Percentiles rank a stretch among this genome's conserved stretches.
Evolutionary conservation across 2,113 vertebrate species (phyloP).

Genomic region (Spheniscus mendiculus): DNA sequence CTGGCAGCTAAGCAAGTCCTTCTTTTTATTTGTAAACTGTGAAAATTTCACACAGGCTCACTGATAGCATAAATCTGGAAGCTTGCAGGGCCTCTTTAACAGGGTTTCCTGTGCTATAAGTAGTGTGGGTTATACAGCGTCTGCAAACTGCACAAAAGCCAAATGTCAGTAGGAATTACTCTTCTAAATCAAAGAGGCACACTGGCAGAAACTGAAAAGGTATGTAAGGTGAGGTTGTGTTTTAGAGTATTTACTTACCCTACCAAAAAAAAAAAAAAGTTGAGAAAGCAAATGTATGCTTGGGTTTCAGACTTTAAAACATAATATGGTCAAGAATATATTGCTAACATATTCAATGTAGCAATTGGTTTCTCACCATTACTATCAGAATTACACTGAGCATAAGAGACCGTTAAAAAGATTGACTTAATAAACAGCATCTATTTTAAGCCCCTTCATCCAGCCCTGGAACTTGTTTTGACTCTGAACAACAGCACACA

Average conservation of each 20-base stretch:
- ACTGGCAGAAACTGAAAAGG: not conserved
- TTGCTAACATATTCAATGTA: not conserved
- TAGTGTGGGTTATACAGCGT: not conserved
- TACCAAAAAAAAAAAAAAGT: not conserved
- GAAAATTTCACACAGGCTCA: conserved; percentile 21
- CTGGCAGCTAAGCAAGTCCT: conserved; percentile 34
- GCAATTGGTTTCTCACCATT: not conserved
- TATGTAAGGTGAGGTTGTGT: not conserved
- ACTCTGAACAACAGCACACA: not conserved
- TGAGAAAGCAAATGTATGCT: not conserved
- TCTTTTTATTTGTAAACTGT: conserved; percentile 59
- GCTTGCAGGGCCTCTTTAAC: not conserved
- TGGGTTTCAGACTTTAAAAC: not conserved
- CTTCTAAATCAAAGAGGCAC: not conserved
- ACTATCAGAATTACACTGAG: not conserved
- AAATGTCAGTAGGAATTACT: not conserved
- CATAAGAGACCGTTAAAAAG: not conserved
- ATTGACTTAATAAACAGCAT: not conserved
- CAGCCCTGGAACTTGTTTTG: not conserved
- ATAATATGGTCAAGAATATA: not conserved
- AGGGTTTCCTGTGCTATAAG: not conserved
- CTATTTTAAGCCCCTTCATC: not conserved
- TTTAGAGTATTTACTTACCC: not conserved
- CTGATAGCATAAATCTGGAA: conserved; percentile 21
- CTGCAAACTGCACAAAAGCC: not conserved